These are phyloP conservation scores for Sylvia atricapilla DNA, from an alignment of 2,113 vertebrate genomes.

Conservation along the genomic window DNA sequence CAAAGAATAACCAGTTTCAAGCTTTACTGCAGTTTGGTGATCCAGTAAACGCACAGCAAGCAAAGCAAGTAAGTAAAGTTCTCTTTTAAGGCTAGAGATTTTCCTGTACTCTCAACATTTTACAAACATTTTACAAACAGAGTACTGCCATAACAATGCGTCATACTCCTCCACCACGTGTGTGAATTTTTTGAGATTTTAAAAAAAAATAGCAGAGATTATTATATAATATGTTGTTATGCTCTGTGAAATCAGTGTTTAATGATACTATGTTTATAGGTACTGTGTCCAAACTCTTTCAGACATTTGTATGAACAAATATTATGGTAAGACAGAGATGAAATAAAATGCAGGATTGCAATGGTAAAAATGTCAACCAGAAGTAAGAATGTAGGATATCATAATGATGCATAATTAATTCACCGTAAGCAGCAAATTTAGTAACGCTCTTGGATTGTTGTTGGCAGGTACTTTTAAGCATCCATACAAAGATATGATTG, in stretches of 20 bases:
- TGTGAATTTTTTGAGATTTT: neutral
- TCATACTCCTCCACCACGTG: neutral
- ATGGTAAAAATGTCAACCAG: neutral
- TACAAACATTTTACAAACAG: neutral
- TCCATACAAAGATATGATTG: neutral
- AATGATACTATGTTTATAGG: neutral
- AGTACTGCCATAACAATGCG: neutral
- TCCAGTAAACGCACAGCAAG: slow-evolving; percentile 92
- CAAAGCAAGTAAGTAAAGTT: slow-evolving; percentile 86
- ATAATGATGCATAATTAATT: neutral
- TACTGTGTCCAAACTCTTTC: neutral
- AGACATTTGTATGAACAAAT: neutral
- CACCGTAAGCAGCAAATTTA: neutral
- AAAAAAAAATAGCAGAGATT: neutral
- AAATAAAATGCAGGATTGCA: neutral
- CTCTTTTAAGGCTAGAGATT: neutral
- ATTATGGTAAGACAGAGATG: neutral
- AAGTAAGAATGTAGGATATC: neutral
- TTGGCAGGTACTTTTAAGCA: neutral
- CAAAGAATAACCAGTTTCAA: slow-evolving; percentile 99
- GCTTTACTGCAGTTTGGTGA: slow-evolving; percentile 95
- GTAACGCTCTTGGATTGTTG: neutral
- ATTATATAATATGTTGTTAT: neutral
- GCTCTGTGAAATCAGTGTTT: neutral
- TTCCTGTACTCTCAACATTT: neutral